Conservation (phyloP, 2,113 vertebrate species). For the Sturnira hondurensis region DNA sequence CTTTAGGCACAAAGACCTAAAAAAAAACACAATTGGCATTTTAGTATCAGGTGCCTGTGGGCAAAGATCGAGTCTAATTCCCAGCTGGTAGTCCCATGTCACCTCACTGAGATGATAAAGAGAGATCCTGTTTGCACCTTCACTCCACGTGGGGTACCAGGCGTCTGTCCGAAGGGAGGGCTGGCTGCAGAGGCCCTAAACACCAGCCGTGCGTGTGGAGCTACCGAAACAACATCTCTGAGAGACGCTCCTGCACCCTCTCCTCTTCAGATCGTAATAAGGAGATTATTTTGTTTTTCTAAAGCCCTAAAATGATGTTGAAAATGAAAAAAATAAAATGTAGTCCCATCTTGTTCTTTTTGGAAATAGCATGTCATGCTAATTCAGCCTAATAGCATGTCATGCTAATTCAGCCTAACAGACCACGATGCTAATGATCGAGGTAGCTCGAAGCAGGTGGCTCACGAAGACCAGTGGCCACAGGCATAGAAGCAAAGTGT, state of each 20-base stretch:
- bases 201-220: neutral
- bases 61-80: neutral
- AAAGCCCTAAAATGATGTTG: neutral
- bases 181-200: neutral
- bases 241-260: conserved; percentile 5
- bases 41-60: neutral
- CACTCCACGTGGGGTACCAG: neutral
- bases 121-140: neutral
- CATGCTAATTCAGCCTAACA: neutral
- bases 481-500: neutral
- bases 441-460: neutral
- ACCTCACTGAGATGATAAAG: neutral
- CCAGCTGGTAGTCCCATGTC: neutral
- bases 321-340: neutral
- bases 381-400: neutral
- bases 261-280: neutral
- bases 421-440: neutral
- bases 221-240: conserved; percentile 3
- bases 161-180: conserved; percentile 18
- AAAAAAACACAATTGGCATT: neutral
- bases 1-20: neutral
- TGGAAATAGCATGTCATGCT: neutral
- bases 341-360: neutral
- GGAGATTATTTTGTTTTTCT: conserved; percentile 12
- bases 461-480: neutral